Evolutionary conservation across 1,140 invertebrate species (phyloP).

Genomic region (Dendrolimus kikuchii): DNA sequence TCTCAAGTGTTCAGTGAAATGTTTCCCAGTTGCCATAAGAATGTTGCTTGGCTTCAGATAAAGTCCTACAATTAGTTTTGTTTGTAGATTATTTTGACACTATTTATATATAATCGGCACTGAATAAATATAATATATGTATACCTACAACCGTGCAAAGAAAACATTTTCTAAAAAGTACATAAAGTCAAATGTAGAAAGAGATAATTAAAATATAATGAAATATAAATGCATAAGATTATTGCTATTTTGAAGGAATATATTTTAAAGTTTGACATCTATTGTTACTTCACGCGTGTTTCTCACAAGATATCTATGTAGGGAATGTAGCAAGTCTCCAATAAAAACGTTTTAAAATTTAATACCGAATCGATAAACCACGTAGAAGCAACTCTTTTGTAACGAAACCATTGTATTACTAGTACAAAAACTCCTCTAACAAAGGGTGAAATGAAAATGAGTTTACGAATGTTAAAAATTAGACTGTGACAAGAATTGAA

Average conservation of each 20-base stretch:
- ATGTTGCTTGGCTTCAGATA: too few species aligned
- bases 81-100: too few species aligned
- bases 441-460: slow-evolving; percentile 1
- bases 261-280: background rate
- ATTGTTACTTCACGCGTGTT: slow-evolving; percentile 1
- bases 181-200: background rate
- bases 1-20: too few species aligned
- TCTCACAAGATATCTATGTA: too few species aligned
- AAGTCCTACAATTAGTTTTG: too few species aligned
- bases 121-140: too few species aligned
- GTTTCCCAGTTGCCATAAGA: too few species aligned
- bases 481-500: slow-evolving; percentile 4
- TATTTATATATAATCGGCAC: too few species aligned
- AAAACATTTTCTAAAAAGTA: too few species aligned
- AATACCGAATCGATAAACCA: background rate
- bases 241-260: background rate
- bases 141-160: too few species aligned
- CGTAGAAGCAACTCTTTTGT: background rate
- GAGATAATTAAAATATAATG: background rate
- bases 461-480: too few species aligned
- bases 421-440: background rate
- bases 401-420: slow-evolving; percentile 1
- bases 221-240: background rate
- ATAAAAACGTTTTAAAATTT: background rate
- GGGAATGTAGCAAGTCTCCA: too few species aligned